phyloP scores from a whole-genome alignment of 2,113 vertebrate genomes.

The Corythoichthys haematopterus region DNA sequence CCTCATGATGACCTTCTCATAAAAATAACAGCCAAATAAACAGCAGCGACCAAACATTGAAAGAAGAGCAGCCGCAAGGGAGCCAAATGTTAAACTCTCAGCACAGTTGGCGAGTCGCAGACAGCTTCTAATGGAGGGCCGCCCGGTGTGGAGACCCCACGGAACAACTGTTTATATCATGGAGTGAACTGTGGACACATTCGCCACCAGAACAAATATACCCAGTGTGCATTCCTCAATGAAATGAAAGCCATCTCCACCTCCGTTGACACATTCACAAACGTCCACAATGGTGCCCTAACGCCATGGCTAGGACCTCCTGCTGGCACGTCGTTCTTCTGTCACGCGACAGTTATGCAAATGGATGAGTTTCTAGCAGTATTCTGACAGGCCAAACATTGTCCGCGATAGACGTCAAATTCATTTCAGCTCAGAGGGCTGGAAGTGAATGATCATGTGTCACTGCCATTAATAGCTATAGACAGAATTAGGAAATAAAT shows the following conservation, averaged over 20 bases:
- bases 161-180: constrained; percentile 7
- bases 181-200: constrained; percentile 20
- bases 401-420: background rate
- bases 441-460: too few relatives aligned
- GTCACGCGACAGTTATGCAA: constrained; percentile 43
- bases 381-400: background rate
- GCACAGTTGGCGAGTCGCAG: background rate
- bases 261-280: constrained; percentile 27
- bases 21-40: constrained; percentile 4
- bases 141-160: background rate
- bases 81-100: background rate
- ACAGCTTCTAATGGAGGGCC: background rate
- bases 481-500: too few relatives aligned
- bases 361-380: background rate
- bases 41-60: background rate
- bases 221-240: constrained; percentile 44
- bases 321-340: constrained; percentile 31
- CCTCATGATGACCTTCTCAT: background rate
- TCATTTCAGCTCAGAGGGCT: background rate
- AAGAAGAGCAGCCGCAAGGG: background rate
- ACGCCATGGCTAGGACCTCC: constrained; percentile 42
- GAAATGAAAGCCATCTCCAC: constrained; percentile 38
- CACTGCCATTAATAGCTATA: too few relatives aligned
- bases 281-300: constrained; percentile 17
- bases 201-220: constrained; percentile 50